Conservation (phyloP, 2,888 invertebrate species). For the Pemphredon lugubris region DNA sequence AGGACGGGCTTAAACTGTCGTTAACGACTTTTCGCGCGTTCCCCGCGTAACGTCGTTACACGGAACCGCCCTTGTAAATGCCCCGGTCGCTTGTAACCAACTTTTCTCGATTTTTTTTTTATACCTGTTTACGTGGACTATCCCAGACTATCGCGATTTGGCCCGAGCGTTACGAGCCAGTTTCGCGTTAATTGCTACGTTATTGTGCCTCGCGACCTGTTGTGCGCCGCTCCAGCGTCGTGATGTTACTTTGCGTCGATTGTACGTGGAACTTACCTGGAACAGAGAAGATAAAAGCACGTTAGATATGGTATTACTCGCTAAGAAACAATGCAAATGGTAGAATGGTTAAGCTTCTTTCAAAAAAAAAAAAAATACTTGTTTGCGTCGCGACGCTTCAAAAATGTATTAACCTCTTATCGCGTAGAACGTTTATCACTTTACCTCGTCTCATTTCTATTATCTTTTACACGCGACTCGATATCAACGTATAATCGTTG, state of each 20-base stretch:
- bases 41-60: conserved; percentile 39
- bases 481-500: not conserved
- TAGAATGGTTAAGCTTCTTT: not conserved
- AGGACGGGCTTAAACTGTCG: conserved; percentile 52
- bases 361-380: not conserved
- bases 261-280: conserved; percentile 59
- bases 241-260: conserved; percentile 26
- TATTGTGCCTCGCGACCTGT: conserved; percentile 46
- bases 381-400: not conserved
- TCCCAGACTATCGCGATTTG: conserved; percentile 39
- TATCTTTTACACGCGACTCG: conserved; percentile 1
- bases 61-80: conserved; percentile 39
- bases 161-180: conserved; percentile 26
- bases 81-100: conserved; percentile 33
- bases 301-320: conserved; percentile 31
- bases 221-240: conserved; percentile 13
- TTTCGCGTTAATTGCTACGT: conserved; percentile 49
- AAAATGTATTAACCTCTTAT: not conserved
- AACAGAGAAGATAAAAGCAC: conserved; percentile 63
- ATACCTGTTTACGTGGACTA: conserved; percentile 35
- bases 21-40: conserved; percentile 60
- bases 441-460: conserved; percentile 1
- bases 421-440: not conserved
- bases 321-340: not conserved
- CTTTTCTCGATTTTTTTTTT: conserved; percentile 26